These are phyloP conservation scores for Psammodynastes pulverulentus DNA, from an alignment of 2,113 vertebrate genomes.

Conservation along the genomic window DNA sequence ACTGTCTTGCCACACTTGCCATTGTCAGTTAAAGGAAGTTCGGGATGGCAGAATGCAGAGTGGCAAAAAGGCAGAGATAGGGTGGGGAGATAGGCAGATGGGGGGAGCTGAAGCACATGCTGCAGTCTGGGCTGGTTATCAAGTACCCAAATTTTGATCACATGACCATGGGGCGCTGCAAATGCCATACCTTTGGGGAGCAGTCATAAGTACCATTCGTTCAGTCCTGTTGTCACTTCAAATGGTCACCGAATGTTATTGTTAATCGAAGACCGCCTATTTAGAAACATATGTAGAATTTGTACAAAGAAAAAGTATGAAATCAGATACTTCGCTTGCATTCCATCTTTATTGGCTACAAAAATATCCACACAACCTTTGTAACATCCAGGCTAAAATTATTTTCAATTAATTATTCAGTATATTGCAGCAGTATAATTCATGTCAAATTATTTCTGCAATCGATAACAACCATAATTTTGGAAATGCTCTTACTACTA, in stretches of 20 bases:
- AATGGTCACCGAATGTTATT: neutral
- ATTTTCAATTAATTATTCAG: neutral
- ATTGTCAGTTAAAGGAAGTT: neutral
- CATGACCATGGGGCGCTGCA: neutral
- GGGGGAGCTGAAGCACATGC: neutral
- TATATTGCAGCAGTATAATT: neutral
- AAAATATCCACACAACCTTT: neutral
- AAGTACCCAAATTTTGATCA: neutral
- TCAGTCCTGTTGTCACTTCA: neutral
- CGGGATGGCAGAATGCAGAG: neutral
- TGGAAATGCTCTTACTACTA: neutral
- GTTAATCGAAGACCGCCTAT: neutral
- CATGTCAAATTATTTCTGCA: slow-evolving; percentile 10
- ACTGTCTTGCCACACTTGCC: neutral
- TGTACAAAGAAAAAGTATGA: neutral
- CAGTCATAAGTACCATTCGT: neutral
- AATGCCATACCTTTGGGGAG: neutral
- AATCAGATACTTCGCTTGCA: neutral
- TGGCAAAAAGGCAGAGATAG: neutral
- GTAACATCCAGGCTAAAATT: neutral
- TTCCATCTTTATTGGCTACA: neutral
- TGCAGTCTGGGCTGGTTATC: neutral
- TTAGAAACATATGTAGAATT: neutral
- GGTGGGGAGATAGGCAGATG: neutral
- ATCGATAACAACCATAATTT: neutral